These are phyloP conservation scores for Diplazon laetatorius DNA, from an alignment of 2,888 invertebrate species.

Conservation along the genomic window DNA sequence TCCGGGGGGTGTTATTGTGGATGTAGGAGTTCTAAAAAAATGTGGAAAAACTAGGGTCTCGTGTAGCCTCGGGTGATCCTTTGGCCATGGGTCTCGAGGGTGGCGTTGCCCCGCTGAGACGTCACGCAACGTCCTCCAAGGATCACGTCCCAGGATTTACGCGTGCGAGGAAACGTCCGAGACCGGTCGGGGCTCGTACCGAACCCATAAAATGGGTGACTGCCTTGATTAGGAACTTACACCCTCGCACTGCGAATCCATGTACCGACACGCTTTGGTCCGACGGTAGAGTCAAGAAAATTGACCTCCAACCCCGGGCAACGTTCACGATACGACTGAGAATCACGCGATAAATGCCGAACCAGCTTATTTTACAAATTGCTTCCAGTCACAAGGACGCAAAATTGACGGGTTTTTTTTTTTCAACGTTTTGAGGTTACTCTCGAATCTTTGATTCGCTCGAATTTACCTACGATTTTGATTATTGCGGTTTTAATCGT, in stretches of 20 bases:
- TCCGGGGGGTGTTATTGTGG: constrained; percentile 10
- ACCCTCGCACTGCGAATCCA: neutral
- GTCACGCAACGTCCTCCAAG: constrained; percentile 36
- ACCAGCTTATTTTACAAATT: constrained; percentile 43
- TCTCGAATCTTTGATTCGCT: no score
- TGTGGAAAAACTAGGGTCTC: neutral
- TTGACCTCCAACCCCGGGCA: constrained; percentile 28
- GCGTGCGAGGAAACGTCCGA: constrained; percentile 30
- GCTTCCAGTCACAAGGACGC: constrained; percentile 18
- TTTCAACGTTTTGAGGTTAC: neutral
- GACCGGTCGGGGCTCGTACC: constrained; percentile 6
- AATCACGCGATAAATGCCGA: constrained; percentile 16
- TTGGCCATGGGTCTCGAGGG: constrained; percentile 62
- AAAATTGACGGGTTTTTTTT: neutral
- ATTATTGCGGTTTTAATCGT: no score
- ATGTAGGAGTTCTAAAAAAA: constrained; percentile 66
- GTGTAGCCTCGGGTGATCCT: constrained; percentile 30
- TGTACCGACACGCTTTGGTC: neutral
- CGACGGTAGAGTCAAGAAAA: constrained; percentile 20
- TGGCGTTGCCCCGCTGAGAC: constrained; percentile 62
- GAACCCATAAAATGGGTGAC: constrained; percentile 52
- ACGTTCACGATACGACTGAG: constrained; percentile 9
- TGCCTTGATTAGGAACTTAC: constrained; percentile 22
- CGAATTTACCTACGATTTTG: no score
- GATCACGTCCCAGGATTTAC: constrained; percentile 38